Conservation (phyloP, 1,140 invertebrate genomes). For the Apis florea region DNA sequence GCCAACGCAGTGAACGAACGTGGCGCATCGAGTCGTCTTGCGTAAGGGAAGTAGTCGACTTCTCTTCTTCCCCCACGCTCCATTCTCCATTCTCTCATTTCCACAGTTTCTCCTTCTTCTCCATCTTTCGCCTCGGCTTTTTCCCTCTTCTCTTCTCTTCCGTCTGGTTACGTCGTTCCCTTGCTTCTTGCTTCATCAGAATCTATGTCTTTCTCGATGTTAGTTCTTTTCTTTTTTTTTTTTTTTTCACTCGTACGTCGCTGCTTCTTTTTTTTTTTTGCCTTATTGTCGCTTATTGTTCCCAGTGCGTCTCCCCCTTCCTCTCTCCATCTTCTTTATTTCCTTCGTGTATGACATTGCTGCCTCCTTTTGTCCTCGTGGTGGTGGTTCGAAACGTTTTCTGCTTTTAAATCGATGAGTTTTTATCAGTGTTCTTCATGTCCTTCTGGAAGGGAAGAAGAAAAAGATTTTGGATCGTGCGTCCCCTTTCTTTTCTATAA, state of each 20-base stretch:
- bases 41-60: conserved; percentile 69
- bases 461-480: background rate
- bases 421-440: background rate
- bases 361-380: background rate
- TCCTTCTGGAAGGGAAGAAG: no score
- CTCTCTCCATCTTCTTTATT: no score
- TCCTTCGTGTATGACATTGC: conserved; percentile 14
- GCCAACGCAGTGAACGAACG: conserved; percentile 51
- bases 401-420: background rate
- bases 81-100: conserved; percentile 2
- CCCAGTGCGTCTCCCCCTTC: background rate
- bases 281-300: conserved; percentile 19
- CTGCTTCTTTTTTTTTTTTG: conserved; percentile 1
- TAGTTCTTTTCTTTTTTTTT: background rate
- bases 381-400: background rate
- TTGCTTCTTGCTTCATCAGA: background rate
- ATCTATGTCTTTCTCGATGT: conserved; percentile 4
- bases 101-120: conserved; percentile 1
- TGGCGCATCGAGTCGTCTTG: conserved; percentile 63
- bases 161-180: conserved; percentile 11
- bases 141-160: background rate
- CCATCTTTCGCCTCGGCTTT: background rate
- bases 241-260: background rate
- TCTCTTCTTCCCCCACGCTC: conserved; percentile 19
- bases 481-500: background rate